phyloP scores from a whole-genome alignment of 92 coral and sea anemone species.

The Chrysogorgia sp. region DNA sequence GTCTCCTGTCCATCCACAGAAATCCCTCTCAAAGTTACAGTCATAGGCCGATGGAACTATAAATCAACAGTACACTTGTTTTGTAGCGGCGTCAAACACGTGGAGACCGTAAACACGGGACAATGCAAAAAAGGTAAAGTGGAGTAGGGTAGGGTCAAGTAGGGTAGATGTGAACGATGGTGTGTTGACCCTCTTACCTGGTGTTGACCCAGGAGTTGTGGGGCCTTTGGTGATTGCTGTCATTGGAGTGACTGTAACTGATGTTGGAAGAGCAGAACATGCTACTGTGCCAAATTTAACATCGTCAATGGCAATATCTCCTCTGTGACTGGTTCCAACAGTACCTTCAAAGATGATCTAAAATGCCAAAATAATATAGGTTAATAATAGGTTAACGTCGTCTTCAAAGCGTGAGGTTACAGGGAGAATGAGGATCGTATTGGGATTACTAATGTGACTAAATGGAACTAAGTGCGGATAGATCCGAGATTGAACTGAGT shows the following conservation, averaged over 20 bases:
- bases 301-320: constrained; percentile 92
- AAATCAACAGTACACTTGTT: not conserved
- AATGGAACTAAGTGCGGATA: too few relatives aligned
- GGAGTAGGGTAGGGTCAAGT: too few relatives aligned
- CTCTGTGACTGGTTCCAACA: constrained; percentile 65
- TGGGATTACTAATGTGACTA: not conserved
- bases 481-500: too few relatives aligned
- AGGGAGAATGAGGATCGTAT: not conserved
- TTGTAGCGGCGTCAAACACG: not conserved
- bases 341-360: constrained; percentile 87
- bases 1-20: constrained; percentile 81
- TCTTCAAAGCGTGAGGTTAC: not conserved
- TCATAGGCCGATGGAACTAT: constrained; percentile 80
- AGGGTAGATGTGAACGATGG: not conserved
- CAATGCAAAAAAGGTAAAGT: not conserved
- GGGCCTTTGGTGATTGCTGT: constrained; percentile 62
- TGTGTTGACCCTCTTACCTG: constrained; percentile 46
- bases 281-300: constrained; percentile 80
- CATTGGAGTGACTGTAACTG: constrained; percentile 72
- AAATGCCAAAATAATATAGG: not conserved
- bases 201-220: constrained; percentile 64
- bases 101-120: not conserved
- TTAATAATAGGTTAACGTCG: not conserved
- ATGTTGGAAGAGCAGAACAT: constrained; percentile 74
- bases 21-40: constrained; percentile 72